Conservation (phyloP, 1,140 invertebrate genomes). For the Pseudachorutes palmiensis region DNA sequence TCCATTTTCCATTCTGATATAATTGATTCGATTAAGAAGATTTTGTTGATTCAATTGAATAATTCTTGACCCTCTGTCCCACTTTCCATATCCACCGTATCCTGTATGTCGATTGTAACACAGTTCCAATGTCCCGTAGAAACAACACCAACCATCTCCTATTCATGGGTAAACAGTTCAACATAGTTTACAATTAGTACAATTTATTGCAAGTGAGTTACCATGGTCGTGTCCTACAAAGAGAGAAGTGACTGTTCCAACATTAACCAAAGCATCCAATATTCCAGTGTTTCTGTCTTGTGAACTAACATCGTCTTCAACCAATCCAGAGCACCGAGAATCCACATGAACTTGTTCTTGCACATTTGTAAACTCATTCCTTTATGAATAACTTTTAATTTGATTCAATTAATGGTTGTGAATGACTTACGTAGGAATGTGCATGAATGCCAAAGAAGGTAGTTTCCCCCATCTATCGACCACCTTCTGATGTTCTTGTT, state of each 20-base stretch:
- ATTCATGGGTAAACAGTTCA: neutral
- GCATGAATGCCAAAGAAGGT: conserved; percentile 25
- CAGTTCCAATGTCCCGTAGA: neutral
- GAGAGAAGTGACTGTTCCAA: neutral
- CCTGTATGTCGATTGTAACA: conserved; percentile 16
- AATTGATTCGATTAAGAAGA: no score
- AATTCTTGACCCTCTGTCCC: neutral
- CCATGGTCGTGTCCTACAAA: conserved; percentile 21
- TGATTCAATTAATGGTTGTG: no score
- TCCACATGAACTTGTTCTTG: neutral
- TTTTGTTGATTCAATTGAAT: no score
- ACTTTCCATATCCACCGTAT: conserved; percentile 12
- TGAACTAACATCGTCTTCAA: conserved; percentile 19
- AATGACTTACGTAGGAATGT: conserved; percentile 17
- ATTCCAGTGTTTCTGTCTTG: conserved; percentile 16
- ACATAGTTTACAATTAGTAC: neutral
- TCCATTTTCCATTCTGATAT: no score
- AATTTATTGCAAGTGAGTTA: neutral
- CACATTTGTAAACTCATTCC: neutral
- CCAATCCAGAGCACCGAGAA: neutral
- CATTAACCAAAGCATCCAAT: conserved; percentile 12
- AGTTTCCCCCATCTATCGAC: conserved; percentile 10
- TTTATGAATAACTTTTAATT: no score
- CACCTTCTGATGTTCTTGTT: conserved; percentile 6
- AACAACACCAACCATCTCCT: conserved; percentile 14